Evolutionary conservation across 1,140 invertebrate genomes (phyloP).

Genomic region (Hyles vespertilio): DNA sequence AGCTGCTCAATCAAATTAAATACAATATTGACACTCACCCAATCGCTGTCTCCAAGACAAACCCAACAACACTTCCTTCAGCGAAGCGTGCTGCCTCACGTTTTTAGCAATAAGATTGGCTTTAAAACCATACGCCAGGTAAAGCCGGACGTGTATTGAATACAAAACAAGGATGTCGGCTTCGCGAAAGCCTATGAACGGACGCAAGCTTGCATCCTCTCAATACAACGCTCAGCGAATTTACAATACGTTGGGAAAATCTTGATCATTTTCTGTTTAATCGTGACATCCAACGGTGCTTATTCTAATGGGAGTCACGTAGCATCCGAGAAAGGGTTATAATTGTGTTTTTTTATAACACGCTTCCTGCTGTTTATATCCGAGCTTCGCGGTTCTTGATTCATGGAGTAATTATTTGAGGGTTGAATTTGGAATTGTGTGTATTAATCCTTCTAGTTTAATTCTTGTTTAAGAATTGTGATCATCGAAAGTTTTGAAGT

Average conservation of each 20-base stretch:
- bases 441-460: too few species aligned
- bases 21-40: neutral
- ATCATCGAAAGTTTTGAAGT: too few species aligned
- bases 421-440: too few species aligned
- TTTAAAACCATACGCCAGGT: conserved; percentile 1
- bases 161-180: conserved; percentile 7
- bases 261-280: conserved; percentile 26
- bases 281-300: conserved; percentile 11
- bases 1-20: neutral
- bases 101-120: conserved; percentile 1
- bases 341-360: too few species aligned
- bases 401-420: too few species aligned
- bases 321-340: too few species aligned
- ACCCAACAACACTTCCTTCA: neutral
- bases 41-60: neutral
- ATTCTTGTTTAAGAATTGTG: too few species aligned
- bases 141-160: conserved; percentile 10
- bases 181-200: conserved; percentile 2
- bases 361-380: too few species aligned
- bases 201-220: conserved; percentile 7
- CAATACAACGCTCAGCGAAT: conserved; percentile 30
- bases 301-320: too few species aligned
- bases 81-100: too few species aligned
- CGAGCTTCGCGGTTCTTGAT: too few species aligned
- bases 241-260: conserved; percentile 36